Conservation (phyloP, 2,113 vertebrate genomes). For the Tiliqua scincoides region DNA sequence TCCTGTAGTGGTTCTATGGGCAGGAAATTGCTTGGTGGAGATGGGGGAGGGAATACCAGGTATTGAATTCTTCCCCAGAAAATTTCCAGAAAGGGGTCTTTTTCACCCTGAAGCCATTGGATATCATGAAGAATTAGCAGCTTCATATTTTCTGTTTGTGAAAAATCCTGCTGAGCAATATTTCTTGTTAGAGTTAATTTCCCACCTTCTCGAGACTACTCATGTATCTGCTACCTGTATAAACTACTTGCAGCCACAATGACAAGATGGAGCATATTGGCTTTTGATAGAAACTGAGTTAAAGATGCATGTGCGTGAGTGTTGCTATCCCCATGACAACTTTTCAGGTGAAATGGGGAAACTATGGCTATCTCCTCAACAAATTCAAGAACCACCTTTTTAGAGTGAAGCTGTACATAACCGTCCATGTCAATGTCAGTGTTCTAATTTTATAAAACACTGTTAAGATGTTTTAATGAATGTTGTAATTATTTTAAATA, state of each 20-base stretch:
- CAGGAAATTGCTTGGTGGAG: neutral
- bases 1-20: neutral
- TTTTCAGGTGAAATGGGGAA: neutral
- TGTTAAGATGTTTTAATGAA: slow-evolving; percentile 5
- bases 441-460: slow-evolving; percentile 14
- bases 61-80: neutral
- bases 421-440: neutral
- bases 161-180: neutral
- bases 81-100: neutral
- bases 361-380: neutral
- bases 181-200: neutral
- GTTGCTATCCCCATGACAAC: neutral
- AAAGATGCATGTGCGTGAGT: neutral
- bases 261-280: neutral
- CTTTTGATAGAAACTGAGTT: neutral
- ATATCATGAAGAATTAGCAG: neutral
- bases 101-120: neutral
- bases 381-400: neutral
- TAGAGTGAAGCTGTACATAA: slow-evolving; percentile 10
- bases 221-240: neutral
- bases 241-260: neutral
- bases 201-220: neutral
- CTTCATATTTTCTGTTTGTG: neutral
- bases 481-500: slow-evolving; percentile 22
- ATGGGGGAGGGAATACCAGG: neutral